Conservation (phyloP, 2,888 invertebrate genomes). For the Sepiola atlantica region DNA sequence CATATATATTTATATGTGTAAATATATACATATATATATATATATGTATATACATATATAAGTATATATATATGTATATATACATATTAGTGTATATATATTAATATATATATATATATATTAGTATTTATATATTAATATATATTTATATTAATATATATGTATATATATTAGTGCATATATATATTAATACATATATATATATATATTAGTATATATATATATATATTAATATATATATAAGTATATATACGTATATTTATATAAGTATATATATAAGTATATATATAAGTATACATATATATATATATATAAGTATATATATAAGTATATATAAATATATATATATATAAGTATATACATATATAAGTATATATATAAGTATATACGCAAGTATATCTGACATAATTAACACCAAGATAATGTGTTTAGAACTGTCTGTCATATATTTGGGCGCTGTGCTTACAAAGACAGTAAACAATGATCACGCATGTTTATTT, state of each 20-base stretch:
- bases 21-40: neutral
- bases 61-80: neutral
- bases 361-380: neutral
- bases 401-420: constrained; percentile 8
- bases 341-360: neutral
- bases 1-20: neutral
- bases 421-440: too few relatives aligned
- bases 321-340: neutral
- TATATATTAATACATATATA: neutral
- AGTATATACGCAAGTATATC: neutral
- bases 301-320: neutral
- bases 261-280: neutral
- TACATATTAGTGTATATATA: too few relatives aligned
- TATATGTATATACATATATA: neutral
- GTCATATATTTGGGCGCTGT: too few relatives aligned
- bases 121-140: too few relatives aligned
- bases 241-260: neutral
- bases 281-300: neutral
- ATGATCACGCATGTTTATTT: too few relatives aligned
- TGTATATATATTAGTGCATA: too few relatives aligned
- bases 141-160: too few relatives aligned
- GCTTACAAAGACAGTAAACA: too few relatives aligned
- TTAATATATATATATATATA: too few relatives aligned
- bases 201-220: neutral
- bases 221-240: neutral